These are phyloP conservation scores for Brachyptera risi DNA, from an alignment of 2,888 invertebrate genomes.

Conservation along the genomic window DNA sequence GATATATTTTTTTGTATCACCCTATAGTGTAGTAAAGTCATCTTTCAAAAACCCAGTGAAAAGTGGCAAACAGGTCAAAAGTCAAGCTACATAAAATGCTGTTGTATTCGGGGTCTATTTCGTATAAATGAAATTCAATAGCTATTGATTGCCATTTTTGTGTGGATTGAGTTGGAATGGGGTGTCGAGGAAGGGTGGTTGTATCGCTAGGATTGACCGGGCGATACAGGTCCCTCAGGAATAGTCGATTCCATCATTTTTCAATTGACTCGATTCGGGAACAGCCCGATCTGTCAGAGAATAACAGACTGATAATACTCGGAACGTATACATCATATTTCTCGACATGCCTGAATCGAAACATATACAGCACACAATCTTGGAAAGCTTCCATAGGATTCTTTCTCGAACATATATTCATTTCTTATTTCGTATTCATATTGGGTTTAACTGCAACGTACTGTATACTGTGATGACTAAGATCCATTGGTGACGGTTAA, in stretches of 20 bases:
- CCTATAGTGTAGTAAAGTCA: slow-evolving; percentile 1
- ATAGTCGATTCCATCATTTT: slow-evolving; percentile 27
- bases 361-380: no score
- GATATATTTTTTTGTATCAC: background rate
- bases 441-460: no score
- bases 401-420: no score
- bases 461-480: no score
- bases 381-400: no score
- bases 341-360: no score
- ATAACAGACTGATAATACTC: no score
- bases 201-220: slow-evolving; percentile 5
- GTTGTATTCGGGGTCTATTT: slow-evolving; percentile 2
- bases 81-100: slow-evolving; percentile 16
- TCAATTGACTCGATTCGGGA: slow-evolving; percentile 26
- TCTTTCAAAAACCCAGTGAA: background rate
- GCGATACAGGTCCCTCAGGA: slow-evolving; percentile 22
- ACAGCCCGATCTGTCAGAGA: slow-evolving; percentile 25
- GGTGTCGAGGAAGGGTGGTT: background rate
- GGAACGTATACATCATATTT: background rate
- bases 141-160: slow-evolving; percentile 4
- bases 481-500: no score
- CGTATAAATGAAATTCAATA: slow-evolving; percentile 24
- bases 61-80: slow-evolving; percentile 12
- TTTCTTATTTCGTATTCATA: no score
- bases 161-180: background rate